Percentiles rank a stretch among this genome's conserved stretches.
phyloP scores from a whole-genome alignment of 2,797 vertebrate species.

The Smutsia gigantea region DNA sequence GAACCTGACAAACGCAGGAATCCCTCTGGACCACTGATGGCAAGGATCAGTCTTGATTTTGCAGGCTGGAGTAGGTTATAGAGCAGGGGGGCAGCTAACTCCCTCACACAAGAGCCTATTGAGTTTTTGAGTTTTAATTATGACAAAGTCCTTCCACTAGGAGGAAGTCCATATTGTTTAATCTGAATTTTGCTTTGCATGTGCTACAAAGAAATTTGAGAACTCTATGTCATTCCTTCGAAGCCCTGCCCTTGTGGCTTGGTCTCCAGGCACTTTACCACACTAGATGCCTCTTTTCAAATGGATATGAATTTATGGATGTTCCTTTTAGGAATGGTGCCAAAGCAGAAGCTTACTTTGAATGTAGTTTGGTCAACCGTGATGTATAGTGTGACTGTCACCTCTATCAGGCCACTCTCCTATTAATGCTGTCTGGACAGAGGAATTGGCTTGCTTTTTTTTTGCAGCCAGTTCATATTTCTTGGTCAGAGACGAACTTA shows the following conservation, averaged over 20 bases:
- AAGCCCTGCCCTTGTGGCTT: neutral
- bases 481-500: neutral
- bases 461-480: neutral
- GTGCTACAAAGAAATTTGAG: neutral
- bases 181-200: neutral
- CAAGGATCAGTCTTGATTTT: neutral
- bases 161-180: neutral
- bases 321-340: neutral
- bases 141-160: neutral
- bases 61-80: too few relatives aligned
- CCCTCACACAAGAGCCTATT: neutral
- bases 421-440: neutral
- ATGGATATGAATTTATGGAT: neutral
- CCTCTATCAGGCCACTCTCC: neutral
- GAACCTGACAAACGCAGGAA: neutral
- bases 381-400: neutral
- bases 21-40: too few relatives aligned
- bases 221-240: accelerated
- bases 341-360: neutral
- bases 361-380: neutral
- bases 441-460: neutral
- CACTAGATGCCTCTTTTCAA: neutral
- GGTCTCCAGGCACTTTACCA: too few relatives aligned
- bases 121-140: neutral
- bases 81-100: too few relatives aligned